These are phyloP conservation scores for Eupelmus urozonus DNA, from an alignment of 2,888 invertebrate species.

Conservation along the genomic window DNA sequence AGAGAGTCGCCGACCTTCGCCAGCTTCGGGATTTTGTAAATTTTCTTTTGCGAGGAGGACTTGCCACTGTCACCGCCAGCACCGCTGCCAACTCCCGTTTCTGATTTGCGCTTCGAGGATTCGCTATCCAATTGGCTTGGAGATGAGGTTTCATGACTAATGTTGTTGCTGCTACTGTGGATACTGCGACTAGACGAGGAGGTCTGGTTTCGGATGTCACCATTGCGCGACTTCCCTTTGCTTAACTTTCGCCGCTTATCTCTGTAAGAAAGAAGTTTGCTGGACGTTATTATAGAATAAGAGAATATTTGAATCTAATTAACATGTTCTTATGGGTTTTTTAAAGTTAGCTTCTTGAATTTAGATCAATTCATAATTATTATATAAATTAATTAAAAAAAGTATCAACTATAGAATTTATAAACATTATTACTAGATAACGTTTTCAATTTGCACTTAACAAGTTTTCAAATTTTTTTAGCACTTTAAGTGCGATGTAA, in stretches of 20 bases:
- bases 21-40: slow-evolving; percentile 61
- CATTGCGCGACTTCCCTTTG: slow-evolving; percentile 22
- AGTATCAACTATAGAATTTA: too few relatives aligned
- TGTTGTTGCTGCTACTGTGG: neutral
- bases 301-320: too few relatives aligned
- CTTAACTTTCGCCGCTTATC: slow-evolving; percentile 31
- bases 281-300: neutral
- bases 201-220: slow-evolving; percentile 21
- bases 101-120: neutral
- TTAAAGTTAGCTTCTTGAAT: too few relatives aligned
- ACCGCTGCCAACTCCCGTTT: neutral
- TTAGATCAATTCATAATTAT: too few relatives aligned
- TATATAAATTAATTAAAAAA: too few relatives aligned
- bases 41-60: slow-evolving; percentile 49
- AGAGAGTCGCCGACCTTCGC: slow-evolving; percentile 14
- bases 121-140: neutral
- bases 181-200: slow-evolving; percentile 1
- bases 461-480: too few relatives aligned
- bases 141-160: slow-evolving; percentile 4
- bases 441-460: too few relatives aligned
- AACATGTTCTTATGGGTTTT: too few relatives aligned
- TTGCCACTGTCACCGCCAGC: neutral
- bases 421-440: too few relatives aligned
- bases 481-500: too few relatives aligned
- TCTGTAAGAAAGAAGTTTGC: slow-evolving; percentile 1